A percentile compares a stretch with the other conserved stretches of the same genome.
phyloP scores from a whole-genome alignment of 2,888 invertebrate genomes.

The Nephrotoma guestfalica region DNA sequence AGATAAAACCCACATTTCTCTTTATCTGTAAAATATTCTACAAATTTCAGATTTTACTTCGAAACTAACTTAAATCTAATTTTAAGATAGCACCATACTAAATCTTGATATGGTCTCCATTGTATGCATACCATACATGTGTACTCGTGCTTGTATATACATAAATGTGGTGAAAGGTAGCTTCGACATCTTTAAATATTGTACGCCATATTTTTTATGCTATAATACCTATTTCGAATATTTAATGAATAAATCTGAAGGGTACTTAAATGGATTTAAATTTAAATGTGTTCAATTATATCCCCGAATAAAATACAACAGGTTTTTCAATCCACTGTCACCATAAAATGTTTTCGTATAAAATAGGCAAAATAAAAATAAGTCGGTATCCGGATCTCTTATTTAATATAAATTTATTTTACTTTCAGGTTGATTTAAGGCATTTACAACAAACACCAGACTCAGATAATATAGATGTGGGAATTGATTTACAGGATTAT shows the following conservation, averaged over 20 bases:
- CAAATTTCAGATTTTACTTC: neutral
- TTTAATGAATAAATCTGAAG: neutral
- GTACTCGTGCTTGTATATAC: neutral
- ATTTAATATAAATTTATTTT: constrained; percentile 15
- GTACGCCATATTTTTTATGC: neutral
- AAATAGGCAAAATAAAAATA: neutral
- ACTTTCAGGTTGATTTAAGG: constrained; percentile 66
- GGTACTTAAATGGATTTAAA: neutral
- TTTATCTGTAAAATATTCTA: neutral
- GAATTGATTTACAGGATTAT: constrained; percentile 85
- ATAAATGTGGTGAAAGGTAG: neutral
- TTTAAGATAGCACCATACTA: neutral
- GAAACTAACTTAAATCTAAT: neutral
- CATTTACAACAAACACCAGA: constrained; percentile 78
- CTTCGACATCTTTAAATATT: neutral
- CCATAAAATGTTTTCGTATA: neutral
- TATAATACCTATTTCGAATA: neutral
- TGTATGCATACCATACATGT: neutral
- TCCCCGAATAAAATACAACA: neutral
- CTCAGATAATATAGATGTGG: constrained; percentile 76
- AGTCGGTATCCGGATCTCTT: neutral
- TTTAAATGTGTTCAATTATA: neutral
- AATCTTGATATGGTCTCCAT: neutral
- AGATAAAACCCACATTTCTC: neutral
- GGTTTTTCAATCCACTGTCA: neutral